Base-by-base conservation (phyloP, 2,113 vertebrate genomes). In the Planiliza haematocheilus region DNA sequence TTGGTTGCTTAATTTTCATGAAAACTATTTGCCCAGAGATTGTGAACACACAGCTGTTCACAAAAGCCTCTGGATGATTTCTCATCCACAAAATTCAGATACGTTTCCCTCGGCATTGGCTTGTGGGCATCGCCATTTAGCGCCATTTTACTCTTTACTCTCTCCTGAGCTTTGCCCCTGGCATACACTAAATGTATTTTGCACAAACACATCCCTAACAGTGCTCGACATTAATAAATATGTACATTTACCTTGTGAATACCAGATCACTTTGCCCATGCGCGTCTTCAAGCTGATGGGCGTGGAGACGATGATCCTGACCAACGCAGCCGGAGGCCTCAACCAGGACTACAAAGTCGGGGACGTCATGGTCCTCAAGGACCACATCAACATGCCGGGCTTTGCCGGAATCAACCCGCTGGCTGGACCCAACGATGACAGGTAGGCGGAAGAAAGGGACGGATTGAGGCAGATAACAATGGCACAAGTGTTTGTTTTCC, bases 321-420 rank as follows among this genome's bases (percentile, higher is more conserved):
- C 97, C 65, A 99, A 98, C 12, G 96, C 97, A 20, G 96, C 97
- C 0, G 97, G 97, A 57, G 97, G 96, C 1, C 91, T 99, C 42
- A 98, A 97, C 84, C 94, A 94, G 69, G 93, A 94, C 20, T 98
- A 93, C 88, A 96, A 96, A 17, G 96, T 96, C 37, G 97, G 97
- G 2, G 97, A 99, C 77, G 84, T 98, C 82, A 98, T 98, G 97
- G 83, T 99, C 82, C 93, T 99, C 39, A 95, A 94, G 73, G 97
- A 99, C 86, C 97, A 98, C 89, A 94, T 98, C 86, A 96, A 97
- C 91, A 80, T 96, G 58, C 94, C 96, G 2, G 97, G 96, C 14
- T 92, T 97, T 20, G 94, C 93, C 36, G 97, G 95, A 16, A 88
- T 91, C 86, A 98, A 94, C 77, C 97, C 97, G 0, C 93, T 99